Evolutionary conservation across 2,888 invertebrate species (phyloP).

Genomic region (Agrochola litura): DNA sequence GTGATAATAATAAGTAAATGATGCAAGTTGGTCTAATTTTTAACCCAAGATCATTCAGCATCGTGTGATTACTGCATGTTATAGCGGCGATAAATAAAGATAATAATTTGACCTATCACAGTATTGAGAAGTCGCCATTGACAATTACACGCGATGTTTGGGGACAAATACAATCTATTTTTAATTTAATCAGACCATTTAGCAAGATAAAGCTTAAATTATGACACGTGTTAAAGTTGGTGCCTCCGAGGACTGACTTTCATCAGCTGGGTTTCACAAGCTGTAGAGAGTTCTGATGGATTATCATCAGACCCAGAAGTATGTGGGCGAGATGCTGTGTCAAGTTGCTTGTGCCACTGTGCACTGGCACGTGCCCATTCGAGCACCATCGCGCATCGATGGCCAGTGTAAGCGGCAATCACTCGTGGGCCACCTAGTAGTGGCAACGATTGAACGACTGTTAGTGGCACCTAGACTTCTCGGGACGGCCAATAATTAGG

Average conservation of each 20-base stretch:
- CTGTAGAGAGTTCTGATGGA: not conserved
- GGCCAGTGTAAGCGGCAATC: not conserved
- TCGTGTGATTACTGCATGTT: constrained; percentile 38
- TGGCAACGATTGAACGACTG: not conserved
- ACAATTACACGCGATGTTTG: constrained; percentile 20
- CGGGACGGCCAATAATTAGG: not conserved
- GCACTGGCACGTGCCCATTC: not conserved
- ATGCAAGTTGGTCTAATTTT: constrained; percentile 42
- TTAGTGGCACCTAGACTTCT: not conserved
- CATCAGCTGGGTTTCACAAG: not conserved
- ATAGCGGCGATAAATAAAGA: constrained; percentile 30
- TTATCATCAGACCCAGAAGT: not conserved
- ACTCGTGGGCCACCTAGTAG: not conserved
- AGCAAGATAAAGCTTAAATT: not conserved
- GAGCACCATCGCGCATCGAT: not conserved
- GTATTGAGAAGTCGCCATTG: constrained; percentile 23
- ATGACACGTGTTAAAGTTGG: not conserved
- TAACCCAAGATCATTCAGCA: constrained; percentile 33
- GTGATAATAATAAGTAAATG: constrained; percentile 35
- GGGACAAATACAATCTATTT: constrained; percentile 11
- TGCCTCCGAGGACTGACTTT: not conserved
- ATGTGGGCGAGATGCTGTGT: not conserved
- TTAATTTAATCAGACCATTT: constrained; percentile 2
- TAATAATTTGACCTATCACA: constrained; percentile 35
- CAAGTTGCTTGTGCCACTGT: not conserved